Conservation (phyloP, 2,888 invertebrate species). For the Ectemnius lituratus region DNA sequence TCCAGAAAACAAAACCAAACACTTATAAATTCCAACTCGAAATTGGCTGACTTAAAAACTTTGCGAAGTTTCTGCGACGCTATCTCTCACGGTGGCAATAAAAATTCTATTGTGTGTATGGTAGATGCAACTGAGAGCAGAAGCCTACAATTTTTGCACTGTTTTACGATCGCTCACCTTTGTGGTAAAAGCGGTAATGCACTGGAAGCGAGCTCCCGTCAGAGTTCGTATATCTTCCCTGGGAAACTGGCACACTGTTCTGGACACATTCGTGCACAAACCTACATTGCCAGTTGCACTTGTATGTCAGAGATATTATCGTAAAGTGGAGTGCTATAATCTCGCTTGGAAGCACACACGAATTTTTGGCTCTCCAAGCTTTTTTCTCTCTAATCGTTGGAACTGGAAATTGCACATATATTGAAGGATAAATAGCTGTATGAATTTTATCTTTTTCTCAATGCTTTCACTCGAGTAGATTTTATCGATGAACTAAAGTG, state of each 20-base stretch:
- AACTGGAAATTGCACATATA: background rate
- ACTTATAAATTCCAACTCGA: too few species aligned
- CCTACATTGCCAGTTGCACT: background rate
- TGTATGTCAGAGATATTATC: background rate
- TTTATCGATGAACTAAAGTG: background rate
- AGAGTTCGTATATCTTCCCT: slow-evolving; percentile 11
- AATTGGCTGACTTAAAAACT: background rate
- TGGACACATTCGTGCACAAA: background rate
- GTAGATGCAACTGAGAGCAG: background rate
- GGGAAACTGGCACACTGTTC: slow-evolving; percentile 10
- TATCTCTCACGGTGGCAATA: background rate
- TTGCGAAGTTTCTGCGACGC: background rate
- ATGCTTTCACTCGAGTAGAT: background rate
- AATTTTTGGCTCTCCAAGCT: background rate
- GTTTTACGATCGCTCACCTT: slow-evolving; percentile 24
- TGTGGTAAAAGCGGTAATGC: slow-evolving; percentile 10
- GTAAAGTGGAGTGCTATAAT: background rate
- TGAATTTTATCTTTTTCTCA: background rate
- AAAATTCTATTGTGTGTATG: background rate
- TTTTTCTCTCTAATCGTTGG: background rate
- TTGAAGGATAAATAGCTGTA: background rate
- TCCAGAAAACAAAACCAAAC: too few species aligned
- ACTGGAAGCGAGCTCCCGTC: background rate
- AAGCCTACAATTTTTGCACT: background rate
- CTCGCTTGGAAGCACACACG: background rate